Evolutionary conservation across 2,797 vertebrate species (phyloP).

Genomic region (Gymnocypris eckloni): DNA sequence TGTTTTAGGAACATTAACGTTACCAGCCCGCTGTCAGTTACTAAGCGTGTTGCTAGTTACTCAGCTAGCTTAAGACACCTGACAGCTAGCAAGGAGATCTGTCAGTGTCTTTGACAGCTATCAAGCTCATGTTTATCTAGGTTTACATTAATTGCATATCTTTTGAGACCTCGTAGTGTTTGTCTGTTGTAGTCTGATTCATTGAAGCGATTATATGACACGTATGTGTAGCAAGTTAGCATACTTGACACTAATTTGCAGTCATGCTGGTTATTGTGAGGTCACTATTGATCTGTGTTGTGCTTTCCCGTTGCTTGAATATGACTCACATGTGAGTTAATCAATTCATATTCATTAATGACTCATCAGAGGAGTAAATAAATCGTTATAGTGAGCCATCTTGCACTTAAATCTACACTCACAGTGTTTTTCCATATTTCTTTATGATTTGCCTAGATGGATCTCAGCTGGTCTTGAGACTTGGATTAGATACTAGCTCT

Average conservation of each 20-base stretch:
- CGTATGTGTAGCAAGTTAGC: slow-evolving; percentile 29
- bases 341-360: neutral
- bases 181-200: neutral
- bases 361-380: neutral
- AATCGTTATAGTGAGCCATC: neutral
- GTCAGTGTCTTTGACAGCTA: neutral
- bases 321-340: neutral
- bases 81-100: slow-evolving; percentile 22
- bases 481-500: neutral
- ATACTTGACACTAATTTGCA: neutral
- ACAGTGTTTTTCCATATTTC: neutral
- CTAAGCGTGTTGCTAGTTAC: slow-evolving; percentile 47
- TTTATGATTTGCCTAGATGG: neutral
- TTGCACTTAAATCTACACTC: neutral
- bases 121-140: neutral
- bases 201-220: neutral
- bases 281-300: neutral
- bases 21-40: slow-evolving; percentile 17
- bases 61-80: slow-evolving; percentile 26
- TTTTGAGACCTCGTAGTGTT: neutral
- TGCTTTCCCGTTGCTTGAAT: neutral
- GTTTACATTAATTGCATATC: neutral
- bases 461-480: neutral
- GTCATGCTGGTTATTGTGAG: neutral
- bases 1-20: slow-evolving; percentile 44